Conservation (phyloP, 1,140 invertebrate genomes). For the Oscheius sp. region DNA sequence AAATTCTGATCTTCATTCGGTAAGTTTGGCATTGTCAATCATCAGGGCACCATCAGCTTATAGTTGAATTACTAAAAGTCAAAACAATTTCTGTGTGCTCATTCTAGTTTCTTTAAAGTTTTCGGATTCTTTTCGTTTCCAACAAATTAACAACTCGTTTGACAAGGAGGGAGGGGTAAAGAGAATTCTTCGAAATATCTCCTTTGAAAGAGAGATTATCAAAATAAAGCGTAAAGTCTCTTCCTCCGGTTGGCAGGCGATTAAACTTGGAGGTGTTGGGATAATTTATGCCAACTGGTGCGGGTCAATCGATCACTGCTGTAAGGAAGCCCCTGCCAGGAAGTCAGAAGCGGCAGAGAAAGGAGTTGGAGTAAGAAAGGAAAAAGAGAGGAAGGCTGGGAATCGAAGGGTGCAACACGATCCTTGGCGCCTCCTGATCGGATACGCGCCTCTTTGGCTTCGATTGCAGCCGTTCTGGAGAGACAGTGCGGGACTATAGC, state of each 20-base stretch:
- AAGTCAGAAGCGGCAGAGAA: background rate
- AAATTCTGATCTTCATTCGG: background rate
- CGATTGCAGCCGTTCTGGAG: no score
- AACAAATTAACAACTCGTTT: background rate
- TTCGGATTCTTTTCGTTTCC: no score
- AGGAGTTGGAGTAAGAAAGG: background rate
- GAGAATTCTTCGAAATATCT: background rate
- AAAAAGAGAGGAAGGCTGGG: background rate
- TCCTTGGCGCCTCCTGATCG: conserved; percentile 5
- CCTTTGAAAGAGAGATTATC: background rate
- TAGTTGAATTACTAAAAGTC: no score
- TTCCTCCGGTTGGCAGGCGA: background rate
- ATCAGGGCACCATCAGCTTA: no score
- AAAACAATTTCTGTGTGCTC: no score
- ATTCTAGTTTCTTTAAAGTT: no score
- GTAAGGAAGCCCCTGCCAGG: background rate
- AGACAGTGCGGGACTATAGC: no score
- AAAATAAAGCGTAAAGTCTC: background rate
- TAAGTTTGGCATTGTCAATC: background rate
- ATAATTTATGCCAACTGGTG: background rate
- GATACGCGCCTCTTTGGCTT: background rate
- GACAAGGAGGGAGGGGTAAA: background rate
- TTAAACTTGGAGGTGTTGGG: background rate
- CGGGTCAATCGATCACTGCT: background rate
- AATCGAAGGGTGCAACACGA: background rate